Evolutionary conservation across 2,888 invertebrate genomes (phyloP), one percentile per base, ranked within the genome.

Genomic region (Caenorhabditis doughertyi): DNA sequence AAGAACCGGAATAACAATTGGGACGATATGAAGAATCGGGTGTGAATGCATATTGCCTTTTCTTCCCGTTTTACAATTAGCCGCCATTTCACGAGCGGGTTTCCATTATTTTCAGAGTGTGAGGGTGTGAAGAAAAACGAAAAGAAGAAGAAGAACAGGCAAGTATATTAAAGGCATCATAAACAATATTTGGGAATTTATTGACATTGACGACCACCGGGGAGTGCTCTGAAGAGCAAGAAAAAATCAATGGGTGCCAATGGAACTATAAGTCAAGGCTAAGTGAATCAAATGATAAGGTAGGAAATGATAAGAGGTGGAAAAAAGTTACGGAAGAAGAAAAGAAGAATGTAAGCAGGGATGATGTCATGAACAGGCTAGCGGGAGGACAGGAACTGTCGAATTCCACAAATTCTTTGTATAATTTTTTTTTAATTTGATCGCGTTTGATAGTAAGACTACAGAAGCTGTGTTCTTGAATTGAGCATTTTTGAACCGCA

Each of bases 81-180:
- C 77, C 68, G 68, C 60, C 68, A 77, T 77, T 77, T 77, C 68
- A 77, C 58, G 64, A 58, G 55, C 65, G 58, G 62, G 64, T 74
- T 74, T 65, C 56, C 65, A 74, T 65, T 74, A 76, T 76, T 76
- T 74, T 77, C 60, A 74, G 73, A 73, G 73, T 58, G 60, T 7
- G 51, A 77, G 42, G 60, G 25, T 42, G 42, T 42, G 60, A 42
- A 62, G 39, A 64, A 64, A 62, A 21, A n/a, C 35, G 42, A 25
- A 16, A 1, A 32, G 27, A 11, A 18, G 55, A 32, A 16, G 32
- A n/a, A 55, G 9, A 39, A 2, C 39, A 39, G 13, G 13, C 1
- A 23, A 39, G 39, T 58, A 44, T 60, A 62, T 47, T 44, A 18
- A 65, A 65, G 64, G 49, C 64, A 49, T 49, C 65, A 51, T 21